Evolutionary conservation across 2,797 vertebrate genomes (phyloP), one percentile per base, ranked within the genome.

Genomic region (Parauchenoglanis punctatus): DNA sequence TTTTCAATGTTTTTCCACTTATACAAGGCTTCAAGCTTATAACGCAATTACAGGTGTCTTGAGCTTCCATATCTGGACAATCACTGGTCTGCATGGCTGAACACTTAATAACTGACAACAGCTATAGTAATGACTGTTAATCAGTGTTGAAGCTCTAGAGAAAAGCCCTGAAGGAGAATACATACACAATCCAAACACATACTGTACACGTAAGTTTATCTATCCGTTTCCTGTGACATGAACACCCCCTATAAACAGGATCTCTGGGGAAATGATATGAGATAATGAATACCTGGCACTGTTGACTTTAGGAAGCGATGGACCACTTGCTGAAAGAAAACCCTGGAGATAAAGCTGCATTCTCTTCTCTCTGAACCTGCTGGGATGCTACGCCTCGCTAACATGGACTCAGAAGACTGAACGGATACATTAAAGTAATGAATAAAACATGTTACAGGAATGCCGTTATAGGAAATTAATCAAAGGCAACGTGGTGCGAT

Each of bases 241-340:
- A 68, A 31, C 65, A 49, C n/a, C 6, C 65, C 54, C 40, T 35
- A 12, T 82, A 75, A 61, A 18, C 20, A 82, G 56, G 10, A 72
- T 82, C 67, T 86, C 78, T 54, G 40, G 49, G 78, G 67, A 86
- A 61, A 72, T 49, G 31, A 28, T 8, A 52, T 61, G 8, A 18
- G n/a, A 18, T 81, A 87, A 86, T 86, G 85, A 82, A 86, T 73
- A 72, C 56, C 77, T 72, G 44, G 18, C 67, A 52, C 49, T 81
- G 67, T 82, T 61, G 56, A 81, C 25, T 56, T 65, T 12, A 67
- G 44, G 20, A 31, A 78, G 28, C 54, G 59, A 56, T 40, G 54
- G 77, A 59, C 28, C 20, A 56, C 46, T 58, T 86, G 75, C 75
- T 86, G 46, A 56, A 4, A 13, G 49, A 40, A 68, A 68, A 44